A percentile compares a stretch with the other conserved stretches of the same genome.
Conservation (phyloP, 2,113 vertebrate species). For the Notiomystis cincta region DNA sequence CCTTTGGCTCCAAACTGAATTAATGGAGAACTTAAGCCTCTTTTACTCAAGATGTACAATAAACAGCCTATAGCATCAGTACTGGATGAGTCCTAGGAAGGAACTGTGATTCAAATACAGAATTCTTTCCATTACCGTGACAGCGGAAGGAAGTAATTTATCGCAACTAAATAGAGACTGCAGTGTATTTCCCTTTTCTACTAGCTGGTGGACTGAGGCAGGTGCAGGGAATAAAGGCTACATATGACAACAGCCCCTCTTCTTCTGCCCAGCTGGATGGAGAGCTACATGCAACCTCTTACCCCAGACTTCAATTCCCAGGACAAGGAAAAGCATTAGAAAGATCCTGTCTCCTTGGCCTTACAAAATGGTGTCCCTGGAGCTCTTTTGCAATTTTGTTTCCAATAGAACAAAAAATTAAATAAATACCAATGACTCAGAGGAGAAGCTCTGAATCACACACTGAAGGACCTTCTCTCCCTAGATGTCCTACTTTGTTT, state of each 20-base stretch:
- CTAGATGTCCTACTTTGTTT: background rate
- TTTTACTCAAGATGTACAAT: background rate
- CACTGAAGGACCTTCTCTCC: background rate
- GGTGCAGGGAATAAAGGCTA: background rate
- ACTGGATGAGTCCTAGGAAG: background rate
- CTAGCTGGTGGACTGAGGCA: background rate
- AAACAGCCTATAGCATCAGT: background rate
- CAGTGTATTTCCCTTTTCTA: background rate
- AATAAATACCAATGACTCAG: background rate
- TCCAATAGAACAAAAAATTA: background rate
- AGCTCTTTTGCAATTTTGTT: background rate
- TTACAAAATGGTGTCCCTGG: background rate
- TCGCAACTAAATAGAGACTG: background rate
- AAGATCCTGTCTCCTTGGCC: background rate
- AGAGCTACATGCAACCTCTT: background rate
- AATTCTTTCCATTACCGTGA: background rate
- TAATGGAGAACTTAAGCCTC: background rate
- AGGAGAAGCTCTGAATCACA: background rate
- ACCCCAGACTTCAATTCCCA: background rate
- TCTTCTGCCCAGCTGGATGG: conserved; percentile 11
- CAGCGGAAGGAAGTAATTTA: background rate
- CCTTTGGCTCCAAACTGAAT: background rate
- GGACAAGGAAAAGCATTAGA: background rate
- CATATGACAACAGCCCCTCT: background rate
- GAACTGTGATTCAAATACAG: background rate